These are phyloP conservation scores for Acleris sparsana DNA, from an alignment of 2,888 invertebrate genomes.

Conservation along the genomic window DNA sequence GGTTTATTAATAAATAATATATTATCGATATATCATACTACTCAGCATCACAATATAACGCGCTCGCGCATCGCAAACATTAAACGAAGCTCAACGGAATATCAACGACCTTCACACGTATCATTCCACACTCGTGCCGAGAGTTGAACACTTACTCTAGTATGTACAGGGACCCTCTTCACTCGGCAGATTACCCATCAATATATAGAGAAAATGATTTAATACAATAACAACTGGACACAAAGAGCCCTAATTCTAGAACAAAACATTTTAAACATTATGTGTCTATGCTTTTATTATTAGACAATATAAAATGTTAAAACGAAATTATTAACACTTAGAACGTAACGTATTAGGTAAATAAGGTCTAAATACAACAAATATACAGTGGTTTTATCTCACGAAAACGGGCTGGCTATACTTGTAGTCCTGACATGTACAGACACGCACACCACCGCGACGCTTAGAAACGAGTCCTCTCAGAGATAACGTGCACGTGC, in stretches of 20 bases:
- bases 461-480: no score
- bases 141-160: slow-evolving; percentile 41
- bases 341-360: slow-evolving; percentile 20
- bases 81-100: slow-evolving; percentile 70
- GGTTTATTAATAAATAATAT: slow-evolving; percentile 75
- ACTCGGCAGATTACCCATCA: slow-evolving; percentile 26
- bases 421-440: no score
- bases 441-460: no score
- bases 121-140: slow-evolving; percentile 42
- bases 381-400: slow-evolving; percentile 4
- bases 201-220: slow-evolving; percentile 27
- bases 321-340: slow-evolving; percentile 24
- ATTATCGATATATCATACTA: slow-evolving; percentile 55
- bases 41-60: slow-evolving; percentile 60
- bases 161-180: slow-evolving; percentile 44
- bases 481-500: no score
- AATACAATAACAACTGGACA: slow-evolving; percentile 37
- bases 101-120: slow-evolving; percentile 48
- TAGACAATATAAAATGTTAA: slow-evolving; percentile 3
- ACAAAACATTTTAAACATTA: slow-evolving; percentile 18
- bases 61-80: slow-evolving; percentile 63
- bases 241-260: slow-evolving; percentile 29
- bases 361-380: slow-evolving; percentile 33
- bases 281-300: background rate
- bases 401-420: no score